Conservation (phyloP, 2,113 vertebrate species). For the Cisticola juncidis region DNA sequence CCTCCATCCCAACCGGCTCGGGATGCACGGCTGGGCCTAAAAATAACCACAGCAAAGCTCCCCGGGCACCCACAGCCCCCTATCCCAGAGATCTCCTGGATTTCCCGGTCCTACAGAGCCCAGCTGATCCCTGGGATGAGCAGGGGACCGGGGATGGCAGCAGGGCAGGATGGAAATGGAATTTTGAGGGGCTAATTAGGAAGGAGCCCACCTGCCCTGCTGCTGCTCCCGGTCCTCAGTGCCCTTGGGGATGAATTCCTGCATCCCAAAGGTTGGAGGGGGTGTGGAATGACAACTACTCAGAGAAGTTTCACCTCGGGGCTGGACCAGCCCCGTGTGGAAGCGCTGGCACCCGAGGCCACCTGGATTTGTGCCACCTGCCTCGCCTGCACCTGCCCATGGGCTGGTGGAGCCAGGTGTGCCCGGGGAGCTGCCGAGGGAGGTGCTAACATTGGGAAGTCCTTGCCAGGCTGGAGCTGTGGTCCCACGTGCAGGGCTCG, state of each 20-base stretch:
- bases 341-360: not conserved
- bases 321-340: not conserved
- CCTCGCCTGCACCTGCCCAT: not conserved
- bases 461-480: constrained; percentile 25
- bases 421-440: not conserved
- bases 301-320: not conserved
- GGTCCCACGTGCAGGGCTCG: not conserved
- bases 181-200: rapidly evolving
- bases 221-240: rapidly evolving
- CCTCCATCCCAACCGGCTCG: not conserved
- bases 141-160: rapidly evolving
- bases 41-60: constrained; percentile 4
- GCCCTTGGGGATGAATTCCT: not conserved
- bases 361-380: not conserved
- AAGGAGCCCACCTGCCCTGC: not conserved
- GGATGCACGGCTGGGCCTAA: constrained; percentile 29
- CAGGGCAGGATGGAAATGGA: rapidly evolving
- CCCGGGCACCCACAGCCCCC: not conserved
- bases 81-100: rapidly evolving
- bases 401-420: not conserved
- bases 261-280: not conserved
- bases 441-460: constrained; percentile 45
- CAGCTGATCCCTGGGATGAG: not conserved
- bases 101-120: not conserved
- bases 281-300: rapidly evolving